Evolutionary conservation across 1,140 invertebrate genomes (phyloP), one percentile per base, ranked within the genome.

Genomic region (Macrocentrus cingulum): DNA sequence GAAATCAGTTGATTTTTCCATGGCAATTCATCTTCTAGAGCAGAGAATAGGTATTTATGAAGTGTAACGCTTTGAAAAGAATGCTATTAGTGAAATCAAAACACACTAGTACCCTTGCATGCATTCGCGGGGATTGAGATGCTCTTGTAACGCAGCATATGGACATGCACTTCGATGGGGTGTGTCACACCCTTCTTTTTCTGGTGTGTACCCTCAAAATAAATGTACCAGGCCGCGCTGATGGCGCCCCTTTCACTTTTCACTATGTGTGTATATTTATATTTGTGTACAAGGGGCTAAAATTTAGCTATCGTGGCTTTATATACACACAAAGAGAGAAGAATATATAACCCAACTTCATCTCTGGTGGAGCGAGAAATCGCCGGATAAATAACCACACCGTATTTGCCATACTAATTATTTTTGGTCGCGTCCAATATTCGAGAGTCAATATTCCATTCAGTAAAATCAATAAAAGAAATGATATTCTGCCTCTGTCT

Each of bases 1-100:
- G n/a, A n/a, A n/a, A n/a, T n/a, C n/a, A n/a, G n/a, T n/a, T n/a
- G n/a, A n/a, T n/a, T n/a, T n/a, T n/a, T n/a, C n/a, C n/a, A n/a
- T n/a, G n/a, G n/a, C n/a, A n/a, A n/a, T n/a, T n/a, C n/a, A n/a
- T n/a, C n/a, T n/a, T n/a, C n/a, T n/a, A n/a, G n/a, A n/a, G n/a
- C 61, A 46, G 66, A 61, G 48, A 64, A 68, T 63, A 68, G 67
- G n/a, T 41, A 37, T 49, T 11, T 50, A 16, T n/a, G 19, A 50
- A 23, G 29, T 34, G 36, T 45, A 16, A 15, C 39, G 22, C 13
- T 41, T 36, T 45, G 23, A 29, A 16, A 6, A 15, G 18, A 36
- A 56, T 49, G 69, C 75, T 76, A 80, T 79, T 79, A 79, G 68
- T 64, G 59, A 75, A 79, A 79, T 75, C 77, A 79, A 80, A 79